These are phyloP conservation scores for Andrena trimmerana DNA, from an alignment of 2,888 invertebrate species.

Conservation along the genomic window DNA sequence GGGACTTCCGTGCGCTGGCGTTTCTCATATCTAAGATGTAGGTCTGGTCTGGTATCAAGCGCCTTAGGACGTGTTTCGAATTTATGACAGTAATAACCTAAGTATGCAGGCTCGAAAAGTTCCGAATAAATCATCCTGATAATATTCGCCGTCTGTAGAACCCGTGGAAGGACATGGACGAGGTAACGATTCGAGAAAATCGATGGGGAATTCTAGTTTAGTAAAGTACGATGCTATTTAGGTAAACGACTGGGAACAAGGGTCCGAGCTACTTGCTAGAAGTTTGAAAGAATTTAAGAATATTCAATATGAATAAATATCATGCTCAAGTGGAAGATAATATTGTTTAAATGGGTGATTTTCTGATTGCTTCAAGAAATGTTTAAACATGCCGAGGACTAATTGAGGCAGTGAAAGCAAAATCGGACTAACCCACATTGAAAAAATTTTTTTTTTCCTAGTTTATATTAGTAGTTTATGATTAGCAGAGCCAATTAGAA, in stretches of 20 bases:
- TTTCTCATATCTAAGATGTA: slow-evolving; percentile 58
- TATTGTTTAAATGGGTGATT: background rate
- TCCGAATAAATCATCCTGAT: slow-evolving; percentile 70
- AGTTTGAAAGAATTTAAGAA: background rate
- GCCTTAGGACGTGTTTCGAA: slow-evolving; percentile 60
- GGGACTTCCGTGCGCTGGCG: slow-evolving; percentile 21
- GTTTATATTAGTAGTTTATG: too few species aligned
- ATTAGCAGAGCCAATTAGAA: too few species aligned
- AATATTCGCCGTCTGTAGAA: slow-evolving; percentile 54
- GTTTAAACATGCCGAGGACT: too few species aligned
- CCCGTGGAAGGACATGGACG: slow-evolving; percentile 10
- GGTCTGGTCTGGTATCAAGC: slow-evolving; percentile 66
- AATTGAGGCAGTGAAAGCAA: too few species aligned
- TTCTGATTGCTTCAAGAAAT: too few species aligned
- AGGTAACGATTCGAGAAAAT: slow-evolving; percentile 17
- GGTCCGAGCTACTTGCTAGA: background rate
- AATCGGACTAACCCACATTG: too few species aligned
- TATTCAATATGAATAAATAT: too few species aligned
- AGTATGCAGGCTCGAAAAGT: slow-evolving; percentile 59
- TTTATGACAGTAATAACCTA: slow-evolving; percentile 72
- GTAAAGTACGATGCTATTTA: background rate
- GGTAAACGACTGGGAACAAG: background rate
- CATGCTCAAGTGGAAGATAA: background rate
- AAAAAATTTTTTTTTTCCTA: too few species aligned
- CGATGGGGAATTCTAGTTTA: slow-evolving; percentile 35